These are phyloP conservation scores for Drosophila anomalata DNA, from an alignment of 2,888 invertebrate genomes.

Conservation along the genomic window DNA sequence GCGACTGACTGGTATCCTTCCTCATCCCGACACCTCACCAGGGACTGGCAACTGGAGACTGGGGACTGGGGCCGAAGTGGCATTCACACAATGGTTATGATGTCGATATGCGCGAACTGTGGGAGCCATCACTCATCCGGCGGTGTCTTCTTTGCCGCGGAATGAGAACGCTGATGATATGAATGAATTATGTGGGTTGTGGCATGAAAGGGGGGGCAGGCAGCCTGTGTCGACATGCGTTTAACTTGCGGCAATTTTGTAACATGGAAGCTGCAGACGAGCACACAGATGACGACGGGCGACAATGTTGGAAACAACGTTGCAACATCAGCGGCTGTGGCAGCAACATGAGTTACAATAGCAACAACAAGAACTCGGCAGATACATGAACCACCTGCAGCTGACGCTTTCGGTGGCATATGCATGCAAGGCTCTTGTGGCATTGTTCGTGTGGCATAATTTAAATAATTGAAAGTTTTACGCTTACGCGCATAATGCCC, in stretches of 20 bases:
- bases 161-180: slow-evolving; percentile 70
- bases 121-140: slow-evolving; percentile 72
- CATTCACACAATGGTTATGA: slow-evolving; percentile 79
- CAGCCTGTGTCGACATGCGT: slow-evolving; percentile 74
- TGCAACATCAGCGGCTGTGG: slow-evolving; percentile 14
- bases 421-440: slow-evolving; percentile 69
- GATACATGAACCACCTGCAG: slow-evolving; percentile 45
- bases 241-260: slow-evolving; percentile 80
- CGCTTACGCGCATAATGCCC: slow-evolving; percentile 72
- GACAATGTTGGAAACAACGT: slow-evolving; percentile 41
- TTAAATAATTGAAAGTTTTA: slow-evolving; percentile 83
- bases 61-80: slow-evolving; percentile 68
- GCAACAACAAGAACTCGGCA: not conserved
- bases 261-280: slow-evolving; percentile 58
- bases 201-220: slow-evolving; percentile 19
- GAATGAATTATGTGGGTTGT: slow-evolving; percentile 80
- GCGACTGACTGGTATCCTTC: slow-evolving; percentile 4
- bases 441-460: slow-evolving; percentile 81
- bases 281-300: slow-evolving; percentile 35
- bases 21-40: slow-evolving; percentile 25
- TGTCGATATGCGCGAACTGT: slow-evolving; percentile 73
- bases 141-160: slow-evolving; percentile 27
- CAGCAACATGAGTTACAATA: slow-evolving; percentile 6
- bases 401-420: slow-evolving; percentile 65
- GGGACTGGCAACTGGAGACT: slow-evolving; percentile 54